Conservation (phyloP, 2,888 invertebrate genomes). For the Neoascia interrupta region DNA sequence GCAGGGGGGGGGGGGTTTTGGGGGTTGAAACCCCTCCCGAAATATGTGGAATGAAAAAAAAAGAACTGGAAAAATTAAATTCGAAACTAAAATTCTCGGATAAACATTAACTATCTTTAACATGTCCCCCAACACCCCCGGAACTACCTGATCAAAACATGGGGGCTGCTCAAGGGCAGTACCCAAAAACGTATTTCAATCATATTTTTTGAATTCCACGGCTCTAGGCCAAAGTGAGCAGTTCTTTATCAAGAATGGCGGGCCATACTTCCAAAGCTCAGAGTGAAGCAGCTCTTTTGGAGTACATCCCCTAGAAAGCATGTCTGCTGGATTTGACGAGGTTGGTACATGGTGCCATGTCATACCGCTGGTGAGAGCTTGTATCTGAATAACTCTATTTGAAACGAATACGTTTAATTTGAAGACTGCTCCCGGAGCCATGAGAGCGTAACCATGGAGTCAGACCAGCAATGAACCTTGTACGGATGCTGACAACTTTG, state of each 20-base stretch:
- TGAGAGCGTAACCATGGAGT: slow-evolving; percentile 43
- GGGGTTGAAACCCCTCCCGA: too few species aligned
- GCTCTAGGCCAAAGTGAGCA: slow-evolving; percentile 25
- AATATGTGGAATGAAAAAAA: too few species aligned
- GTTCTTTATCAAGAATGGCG: slow-evolving; percentile 7
- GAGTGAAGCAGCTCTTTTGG: slow-evolving; percentile 36
- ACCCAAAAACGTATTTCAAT: too few species aligned
- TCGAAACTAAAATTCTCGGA: too few species aligned
- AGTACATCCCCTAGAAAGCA: slow-evolving; percentile 36
- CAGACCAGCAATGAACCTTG: slow-evolving; percentile 41
- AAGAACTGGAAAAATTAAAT: too few species aligned
- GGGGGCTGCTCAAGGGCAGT: too few species aligned
- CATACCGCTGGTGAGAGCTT: slow-evolving; percentile 37
- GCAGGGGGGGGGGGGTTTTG: too few species aligned
- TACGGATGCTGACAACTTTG: not conserved
- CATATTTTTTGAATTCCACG: too few species aligned
- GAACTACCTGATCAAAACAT: too few species aligned
- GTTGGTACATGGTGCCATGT: slow-evolving; percentile 36
- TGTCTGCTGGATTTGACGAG: slow-evolving; percentile 48
- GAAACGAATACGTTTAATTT: slow-evolving; percentile 59
- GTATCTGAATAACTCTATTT: slow-evolving; percentile 30
- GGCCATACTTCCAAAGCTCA: slow-evolving; percentile 23
- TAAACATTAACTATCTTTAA: too few species aligned
- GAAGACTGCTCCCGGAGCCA: slow-evolving; percentile 49
- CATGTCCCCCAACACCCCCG: too few species aligned